phyloP scores from a whole-genome alignment of 2,113 vertebrate species.

The Sapayoa aenigma region DNA sequence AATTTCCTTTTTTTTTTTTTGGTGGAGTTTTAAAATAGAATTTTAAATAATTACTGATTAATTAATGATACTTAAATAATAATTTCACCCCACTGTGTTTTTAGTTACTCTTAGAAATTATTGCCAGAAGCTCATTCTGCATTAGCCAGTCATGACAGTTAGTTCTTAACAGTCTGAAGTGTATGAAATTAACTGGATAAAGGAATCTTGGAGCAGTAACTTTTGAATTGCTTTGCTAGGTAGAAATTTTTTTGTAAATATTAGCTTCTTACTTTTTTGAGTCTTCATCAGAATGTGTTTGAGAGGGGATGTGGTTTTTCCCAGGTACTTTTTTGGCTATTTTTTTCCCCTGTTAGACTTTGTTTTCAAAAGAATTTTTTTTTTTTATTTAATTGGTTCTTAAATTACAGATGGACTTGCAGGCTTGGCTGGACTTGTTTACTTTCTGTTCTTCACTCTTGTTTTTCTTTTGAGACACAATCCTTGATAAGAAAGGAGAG shows the following conservation, averaged over 20 bases:
- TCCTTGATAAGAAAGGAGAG: background rate
- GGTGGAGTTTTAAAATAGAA: background rate
- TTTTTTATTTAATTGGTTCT: background rate
- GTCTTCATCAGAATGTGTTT: background rate
- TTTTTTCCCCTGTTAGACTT: background rate
- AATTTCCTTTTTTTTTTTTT: background rate
- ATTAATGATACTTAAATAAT: background rate
- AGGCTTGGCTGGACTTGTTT: background rate
- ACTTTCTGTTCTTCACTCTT: background rate
- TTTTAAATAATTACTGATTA: too few species aligned
- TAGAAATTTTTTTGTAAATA: background rate
- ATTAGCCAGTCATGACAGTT: background rate
- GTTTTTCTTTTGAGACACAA: background rate
- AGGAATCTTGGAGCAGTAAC: background rate
- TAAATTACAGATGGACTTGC: background rate
- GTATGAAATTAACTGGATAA: background rate
- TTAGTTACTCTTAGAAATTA: background rate
- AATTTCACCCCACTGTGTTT: background rate
- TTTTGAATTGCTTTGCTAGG: background rate
- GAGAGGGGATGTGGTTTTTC: background rate
- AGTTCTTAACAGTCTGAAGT: background rate
- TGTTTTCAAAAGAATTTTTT: background rate
- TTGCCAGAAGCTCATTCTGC: background rate
- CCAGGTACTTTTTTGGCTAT: accelerated
- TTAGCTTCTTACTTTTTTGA: background rate